These are phyloP conservation scores for Drosophila malerkotliana DNA, from an alignment of 1,140 invertebrate genomes.

Conservation along the genomic window DNA sequence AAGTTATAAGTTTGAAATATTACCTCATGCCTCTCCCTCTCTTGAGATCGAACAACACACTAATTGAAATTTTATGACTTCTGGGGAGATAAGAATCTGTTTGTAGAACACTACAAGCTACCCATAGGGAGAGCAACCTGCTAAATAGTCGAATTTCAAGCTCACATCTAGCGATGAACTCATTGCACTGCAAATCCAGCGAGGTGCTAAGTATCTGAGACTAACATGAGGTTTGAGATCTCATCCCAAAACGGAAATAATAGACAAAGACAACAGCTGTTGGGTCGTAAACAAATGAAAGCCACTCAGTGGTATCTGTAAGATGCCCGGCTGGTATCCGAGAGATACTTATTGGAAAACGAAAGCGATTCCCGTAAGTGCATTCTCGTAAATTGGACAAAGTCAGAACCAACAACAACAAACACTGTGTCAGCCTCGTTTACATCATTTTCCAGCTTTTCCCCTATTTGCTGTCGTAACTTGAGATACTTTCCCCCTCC, in stretches of 20 bases:
- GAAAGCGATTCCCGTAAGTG: constrained; percentile 59
- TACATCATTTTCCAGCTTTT: constrained; percentile 47
- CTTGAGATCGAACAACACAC: constrained; percentile 29
- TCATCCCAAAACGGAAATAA: constrained; percentile 3
- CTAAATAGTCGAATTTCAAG: constrained; percentile 32
- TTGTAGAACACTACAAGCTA: constrained; percentile 13
- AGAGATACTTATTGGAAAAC: constrained; percentile 29
- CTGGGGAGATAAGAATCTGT: constrained; percentile 63
- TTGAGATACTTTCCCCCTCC: constrained; percentile 39
- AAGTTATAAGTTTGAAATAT: no score
- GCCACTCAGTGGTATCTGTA: constrained; percentile 13
- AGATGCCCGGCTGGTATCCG: constrained; percentile 8
- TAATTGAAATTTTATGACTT: constrained; percentile 74
- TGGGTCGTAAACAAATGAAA: constrained; percentile 46
- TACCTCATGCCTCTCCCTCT: background rate
- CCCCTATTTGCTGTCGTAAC: constrained; percentile 55
- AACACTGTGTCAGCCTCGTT: constrained; percentile 43
- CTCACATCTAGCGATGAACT: constrained; percentile 63
- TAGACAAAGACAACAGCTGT: constrained; percentile 48
- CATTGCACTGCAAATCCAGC: constrained; percentile 48
- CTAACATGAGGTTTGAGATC: constrained; percentile 6
- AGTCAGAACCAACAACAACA: constrained; percentile 1
- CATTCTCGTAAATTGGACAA: constrained; percentile 25
- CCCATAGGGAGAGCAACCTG: constrained; percentile 35
- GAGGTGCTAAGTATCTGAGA: constrained; percentile 60